A percentile compares a stretch with the other conserved stretches of the same genome.
phyloP scores from a whole-genome alignment of 1,140 invertebrate species.

The Ceratitis capitata region DNA sequence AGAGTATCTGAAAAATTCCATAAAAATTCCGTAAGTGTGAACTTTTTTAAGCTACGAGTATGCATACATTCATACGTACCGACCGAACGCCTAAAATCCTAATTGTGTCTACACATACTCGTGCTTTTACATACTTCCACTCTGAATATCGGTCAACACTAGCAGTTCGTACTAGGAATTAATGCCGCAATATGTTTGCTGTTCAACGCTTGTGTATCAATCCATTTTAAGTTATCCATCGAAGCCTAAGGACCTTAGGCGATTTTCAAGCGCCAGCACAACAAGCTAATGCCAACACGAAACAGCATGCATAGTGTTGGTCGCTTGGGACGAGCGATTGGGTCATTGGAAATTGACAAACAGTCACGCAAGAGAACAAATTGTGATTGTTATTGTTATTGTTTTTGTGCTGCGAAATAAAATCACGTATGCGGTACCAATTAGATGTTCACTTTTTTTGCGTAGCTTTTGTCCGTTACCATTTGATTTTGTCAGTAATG shows the following conservation, averaged over 20 bases:
- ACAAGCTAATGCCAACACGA: background rate
- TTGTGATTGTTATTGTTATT: too few species aligned
- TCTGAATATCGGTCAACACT: background rate
- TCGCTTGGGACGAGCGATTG: background rate
- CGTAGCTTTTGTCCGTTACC: background rate
- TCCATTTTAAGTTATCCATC: background rate
- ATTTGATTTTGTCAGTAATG: background rate
- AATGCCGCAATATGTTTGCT: background rate
- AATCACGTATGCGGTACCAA: background rate
- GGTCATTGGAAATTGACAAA: background rate
- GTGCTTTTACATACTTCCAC: background rate
- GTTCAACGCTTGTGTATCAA: background rate
- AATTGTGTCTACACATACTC: too few species aligned
- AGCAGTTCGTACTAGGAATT: background rate
- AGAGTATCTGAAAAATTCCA: background rate
- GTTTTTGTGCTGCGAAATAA: background rate
- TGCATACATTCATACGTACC: background rate
- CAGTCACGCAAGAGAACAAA: too few species aligned
- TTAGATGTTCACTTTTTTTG: background rate
- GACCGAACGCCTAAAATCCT: background rate
- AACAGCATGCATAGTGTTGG: too few species aligned
- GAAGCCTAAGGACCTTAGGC: background rate
- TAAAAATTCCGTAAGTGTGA: background rate
- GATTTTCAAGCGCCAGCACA: background rate
- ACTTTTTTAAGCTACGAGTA: background rate